A percentile compares a stretch with the other conserved stretches of the same genome.
Evolutionary conservation across 1,140 invertebrate species (phyloP).

Genomic region (Zaprionus africanus): DNA sequence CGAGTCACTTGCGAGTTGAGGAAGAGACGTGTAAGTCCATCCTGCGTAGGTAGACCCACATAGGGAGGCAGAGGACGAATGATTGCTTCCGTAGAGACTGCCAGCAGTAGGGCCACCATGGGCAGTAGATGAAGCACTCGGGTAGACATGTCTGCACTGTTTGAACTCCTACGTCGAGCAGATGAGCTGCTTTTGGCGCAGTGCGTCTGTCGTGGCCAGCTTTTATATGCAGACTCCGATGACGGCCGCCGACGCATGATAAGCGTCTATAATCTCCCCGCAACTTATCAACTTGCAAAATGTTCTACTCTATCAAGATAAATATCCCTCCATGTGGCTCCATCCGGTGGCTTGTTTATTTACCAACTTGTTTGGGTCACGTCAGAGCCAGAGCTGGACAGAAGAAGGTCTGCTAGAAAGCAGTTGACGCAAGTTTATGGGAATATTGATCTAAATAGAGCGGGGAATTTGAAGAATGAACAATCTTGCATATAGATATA

Average conservation of each 20-base stretch:
- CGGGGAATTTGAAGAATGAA: no score
- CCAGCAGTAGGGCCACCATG: conserved; percentile 38
- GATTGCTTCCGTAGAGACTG: conserved; percentile 28
- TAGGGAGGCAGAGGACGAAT: conserved; percentile 57
- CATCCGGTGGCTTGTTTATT: conserved; percentile 38
- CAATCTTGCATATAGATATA: no score
- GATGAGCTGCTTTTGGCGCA: conserved; percentile 66
- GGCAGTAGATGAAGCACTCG: not conserved
- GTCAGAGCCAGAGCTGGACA: conserved; percentile 8
- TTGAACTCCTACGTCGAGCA: conserved; percentile 1
- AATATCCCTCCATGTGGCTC: conserved; percentile 21
- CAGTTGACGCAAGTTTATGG: not conserved
- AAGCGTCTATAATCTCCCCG: conserved; percentile 45
- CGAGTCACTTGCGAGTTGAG: conserved; percentile 65
- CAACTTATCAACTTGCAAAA: conserved; percentile 45
- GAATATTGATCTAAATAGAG: not conserved
- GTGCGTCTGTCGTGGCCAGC: conserved; percentile 47
- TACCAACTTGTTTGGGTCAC: conserved; percentile 18
- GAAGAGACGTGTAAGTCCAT: conserved; percentile 69
- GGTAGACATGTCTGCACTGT: conserved; percentile 14
- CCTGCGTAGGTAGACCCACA: conserved; percentile 64
- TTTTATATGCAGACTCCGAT: conserved; percentile 60
- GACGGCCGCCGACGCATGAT: conserved; percentile 48
- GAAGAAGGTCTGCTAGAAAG: not conserved
- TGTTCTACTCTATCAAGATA: conserved; percentile 26